Conservation (phyloP, 2,113 vertebrate genomes). For the Aegithalos caudatus region DNA sequence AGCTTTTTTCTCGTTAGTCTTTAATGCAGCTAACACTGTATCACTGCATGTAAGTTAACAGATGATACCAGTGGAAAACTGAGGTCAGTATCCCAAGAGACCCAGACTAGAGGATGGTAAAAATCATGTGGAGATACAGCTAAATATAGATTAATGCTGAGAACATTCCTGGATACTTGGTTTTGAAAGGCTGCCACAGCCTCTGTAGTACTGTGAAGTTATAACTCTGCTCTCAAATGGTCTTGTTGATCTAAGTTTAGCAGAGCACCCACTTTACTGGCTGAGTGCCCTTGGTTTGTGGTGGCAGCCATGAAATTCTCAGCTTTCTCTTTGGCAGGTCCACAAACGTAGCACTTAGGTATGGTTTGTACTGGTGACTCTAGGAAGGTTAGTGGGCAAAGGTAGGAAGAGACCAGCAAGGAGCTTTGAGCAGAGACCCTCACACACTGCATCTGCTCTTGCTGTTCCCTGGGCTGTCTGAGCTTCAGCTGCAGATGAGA, state of each 20-base stretch:
- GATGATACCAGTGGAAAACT: constrained; percentile 44
- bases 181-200: constrained; percentile 44
- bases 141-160: constrained; percentile 58
- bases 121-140: constrained; percentile 26
- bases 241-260: not conserved
- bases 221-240: not conserved
- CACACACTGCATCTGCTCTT: not conserved
- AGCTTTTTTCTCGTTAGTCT: not conserved
- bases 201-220: not conserved
- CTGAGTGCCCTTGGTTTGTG: constrained; percentile 17
- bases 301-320: not conserved
- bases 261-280: constrained; percentile 17
- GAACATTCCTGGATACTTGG: constrained; percentile 53
- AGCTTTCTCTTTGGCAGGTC: constrained; percentile 26
- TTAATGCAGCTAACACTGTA: not conserved
- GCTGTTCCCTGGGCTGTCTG: not conserved
- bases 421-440: not conserved
- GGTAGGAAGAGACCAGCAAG: not conserved
- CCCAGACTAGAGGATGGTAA: not conserved
- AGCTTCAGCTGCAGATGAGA: not conserved
- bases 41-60: not conserved
- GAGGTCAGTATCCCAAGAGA: constrained; percentile 47
- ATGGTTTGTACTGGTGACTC: not conserved
- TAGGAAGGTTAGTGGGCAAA: not conserved
- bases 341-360: not conserved